phyloP scores from a whole-genome alignment of 2,797 vertebrate species.

The Vireo griseus region DNA sequence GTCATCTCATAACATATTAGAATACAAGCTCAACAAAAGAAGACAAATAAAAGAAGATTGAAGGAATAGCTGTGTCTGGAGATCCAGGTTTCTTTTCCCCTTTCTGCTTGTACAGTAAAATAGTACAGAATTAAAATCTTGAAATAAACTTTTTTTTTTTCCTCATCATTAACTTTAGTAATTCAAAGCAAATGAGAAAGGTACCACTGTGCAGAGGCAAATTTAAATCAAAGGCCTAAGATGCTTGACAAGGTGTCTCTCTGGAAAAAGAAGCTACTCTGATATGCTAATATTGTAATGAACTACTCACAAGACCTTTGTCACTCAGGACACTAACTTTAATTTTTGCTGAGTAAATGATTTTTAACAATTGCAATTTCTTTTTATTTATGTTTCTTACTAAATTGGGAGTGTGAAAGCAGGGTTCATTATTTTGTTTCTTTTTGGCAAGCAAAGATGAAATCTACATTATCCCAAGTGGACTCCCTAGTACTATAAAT shows the following conservation, averaged over 20 bases:
- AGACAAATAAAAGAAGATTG: not conserved
- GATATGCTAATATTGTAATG: conserved; percentile 43
- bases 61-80: not conserved
- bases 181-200: not conserved
- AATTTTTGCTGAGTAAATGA: conserved; percentile 23
- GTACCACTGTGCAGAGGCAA: not conserved
- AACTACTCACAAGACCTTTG: conserved; percentile 21
- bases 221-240: conserved; percentile 36
- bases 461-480: not conserved
- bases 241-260: not conserved
- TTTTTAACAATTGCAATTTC: conserved; percentile 10
- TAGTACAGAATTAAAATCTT: not conserved
- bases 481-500: not conserved
- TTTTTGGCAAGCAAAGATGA: conserved; percentile 12
- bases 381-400: conserved; percentile 35
- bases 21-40: not conserved
- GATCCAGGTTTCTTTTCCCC: not conserved
- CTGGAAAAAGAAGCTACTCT: not conserved
- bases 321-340: conserved; percentile 18
- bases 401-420: not conserved
- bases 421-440: not conserved
- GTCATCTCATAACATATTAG: not conserved
- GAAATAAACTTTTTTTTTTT: not conserved
- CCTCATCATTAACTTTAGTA: not conserved
- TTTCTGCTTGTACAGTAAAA: not conserved